phyloP scores from a whole-genome alignment of 2,888 invertebrate species.

The Leucophora obtusa region DNA sequence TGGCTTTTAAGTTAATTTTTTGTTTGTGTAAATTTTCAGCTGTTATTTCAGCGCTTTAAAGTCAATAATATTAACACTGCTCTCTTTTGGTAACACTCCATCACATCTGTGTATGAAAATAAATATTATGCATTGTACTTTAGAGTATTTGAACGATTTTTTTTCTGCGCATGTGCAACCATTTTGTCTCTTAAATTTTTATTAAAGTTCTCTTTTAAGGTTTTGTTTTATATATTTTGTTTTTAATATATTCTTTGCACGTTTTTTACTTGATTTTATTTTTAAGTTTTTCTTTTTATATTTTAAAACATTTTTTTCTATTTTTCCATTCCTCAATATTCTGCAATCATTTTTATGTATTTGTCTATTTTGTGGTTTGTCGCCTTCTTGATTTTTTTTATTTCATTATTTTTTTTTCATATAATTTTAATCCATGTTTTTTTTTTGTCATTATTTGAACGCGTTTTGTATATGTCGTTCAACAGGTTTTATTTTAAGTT shows the following conservation, averaged over 20 bases:
- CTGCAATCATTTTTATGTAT: conserved; percentile 48
- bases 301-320: conserved; percentile 20
- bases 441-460: conserved; percentile 23
- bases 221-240: not conserved
- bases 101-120: conserved; percentile 7
- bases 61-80: conserved; percentile 12
- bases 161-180: conserved; percentile 48
- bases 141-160: not conserved
- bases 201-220: conserved; percentile 46
- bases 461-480: conserved; percentile 50
- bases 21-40: conserved; percentile 18
- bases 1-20: conserved; percentile 65
- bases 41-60: conserved; percentile 42
- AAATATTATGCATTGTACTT: not conserved
- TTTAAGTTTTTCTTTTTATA: conserved; percentile 23
- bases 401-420: conserved; percentile 32
- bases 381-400: conserved; percentile 30
- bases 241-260: conserved; percentile 59
- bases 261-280: conserved; percentile 47
- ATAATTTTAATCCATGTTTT: conserved; percentile 47
- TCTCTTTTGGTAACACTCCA: conserved; percentile 2
- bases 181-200: conserved; percentile 36
- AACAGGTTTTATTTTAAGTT: conserved; percentile 54
- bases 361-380: conserved; percentile 37
- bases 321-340: conserved; percentile 57